phyloP scores from a whole-genome alignment of 1,140 invertebrate genomes.

The Hormaphis cornu region DNA sequence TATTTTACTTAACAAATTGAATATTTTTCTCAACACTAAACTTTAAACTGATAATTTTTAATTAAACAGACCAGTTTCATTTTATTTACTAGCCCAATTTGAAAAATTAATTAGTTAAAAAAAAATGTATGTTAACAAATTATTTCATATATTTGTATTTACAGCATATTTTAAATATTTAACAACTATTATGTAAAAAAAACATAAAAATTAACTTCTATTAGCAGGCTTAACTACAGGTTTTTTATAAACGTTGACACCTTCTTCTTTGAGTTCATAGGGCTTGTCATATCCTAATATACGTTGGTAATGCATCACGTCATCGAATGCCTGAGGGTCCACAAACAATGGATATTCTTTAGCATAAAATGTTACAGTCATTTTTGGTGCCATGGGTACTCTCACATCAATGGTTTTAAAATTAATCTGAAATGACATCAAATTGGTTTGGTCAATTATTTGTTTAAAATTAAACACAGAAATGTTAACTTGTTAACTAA shows the following conservation, averaged over 20 bases:
- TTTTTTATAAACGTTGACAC: constrained; percentile 37
- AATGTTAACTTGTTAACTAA: background rate
- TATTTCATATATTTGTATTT: background rate
- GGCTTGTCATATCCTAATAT: constrained; percentile 89
- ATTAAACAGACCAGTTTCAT: no score
- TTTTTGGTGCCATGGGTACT: constrained; percentile 65
- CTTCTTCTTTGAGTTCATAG: constrained; percentile 57
- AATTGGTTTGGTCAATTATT: background rate
- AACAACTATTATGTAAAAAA: background rate
- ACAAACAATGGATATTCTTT: constrained; percentile 66
- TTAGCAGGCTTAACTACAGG: constrained; percentile 16
- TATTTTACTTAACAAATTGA: no score
- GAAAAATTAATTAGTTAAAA: no score
- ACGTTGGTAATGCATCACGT: constrained; percentile 62
- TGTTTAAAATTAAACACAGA: background rate
- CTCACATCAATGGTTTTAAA: constrained; percentile 66
- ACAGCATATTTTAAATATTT: background rate
- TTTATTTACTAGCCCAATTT: no score
- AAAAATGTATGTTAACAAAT: no score
- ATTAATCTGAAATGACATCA: constrained; percentile 49
- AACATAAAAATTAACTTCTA: background rate
- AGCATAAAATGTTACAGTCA: constrained; percentile 67
- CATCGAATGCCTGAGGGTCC: constrained; percentile 56
- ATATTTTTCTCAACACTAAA: no score
- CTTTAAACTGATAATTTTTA: no score